These are phyloP conservation scores for Drosophila sordidapex DNA, from an alignment of 2,888 invertebrate genomes.

Conservation along the genomic window DNA sequence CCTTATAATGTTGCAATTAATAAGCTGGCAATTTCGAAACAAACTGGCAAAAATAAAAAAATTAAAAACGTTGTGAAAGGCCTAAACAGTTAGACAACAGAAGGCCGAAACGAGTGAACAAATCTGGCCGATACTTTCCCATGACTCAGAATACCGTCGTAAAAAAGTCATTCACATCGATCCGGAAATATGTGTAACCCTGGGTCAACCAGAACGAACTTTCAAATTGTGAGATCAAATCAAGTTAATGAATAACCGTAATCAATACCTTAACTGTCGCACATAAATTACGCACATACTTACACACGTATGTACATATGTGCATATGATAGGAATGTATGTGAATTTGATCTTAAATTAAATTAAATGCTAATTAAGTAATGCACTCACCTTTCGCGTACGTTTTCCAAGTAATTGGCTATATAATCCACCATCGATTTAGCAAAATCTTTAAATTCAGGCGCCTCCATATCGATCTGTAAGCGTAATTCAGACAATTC, in stretches of 20 bases:
- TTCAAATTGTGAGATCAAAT: constrained; percentile 70
- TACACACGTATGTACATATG: background rate
- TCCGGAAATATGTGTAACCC: constrained; percentile 36
- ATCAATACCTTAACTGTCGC: constrained; percentile 1
- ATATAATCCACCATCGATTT: constrained; percentile 98
- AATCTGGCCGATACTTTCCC: constrained; percentile 49
- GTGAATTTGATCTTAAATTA: constrained; percentile 29
- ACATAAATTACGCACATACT: background rate
- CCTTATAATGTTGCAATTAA: constrained; percentile 53
- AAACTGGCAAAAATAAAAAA: constrained; percentile 29
- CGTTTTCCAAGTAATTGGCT: constrained; percentile 96
- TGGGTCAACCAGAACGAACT: constrained; percentile 69
- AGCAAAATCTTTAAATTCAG: constrained; percentile 93
- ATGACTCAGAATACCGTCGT: constrained; percentile 36
- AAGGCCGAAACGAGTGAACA: constrained; percentile 35
- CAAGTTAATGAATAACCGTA: constrained; percentile 35
- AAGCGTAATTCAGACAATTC: constrained; percentile 1
- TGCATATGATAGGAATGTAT: constrained; percentile 16
- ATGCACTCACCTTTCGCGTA: constrained; percentile 91
- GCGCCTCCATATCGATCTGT: constrained; percentile 90
- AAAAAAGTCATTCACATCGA: constrained; percentile 18
- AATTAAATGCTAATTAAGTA: constrained; percentile 26
- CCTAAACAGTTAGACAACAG: constrained; percentile 22
- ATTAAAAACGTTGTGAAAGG: constrained; percentile 44
- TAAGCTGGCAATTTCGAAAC: constrained; percentile 35